Evolutionary conservation across 2,888 invertebrate genomes (phyloP).

Genomic region (Reticulitermes lucifugus): DNA sequence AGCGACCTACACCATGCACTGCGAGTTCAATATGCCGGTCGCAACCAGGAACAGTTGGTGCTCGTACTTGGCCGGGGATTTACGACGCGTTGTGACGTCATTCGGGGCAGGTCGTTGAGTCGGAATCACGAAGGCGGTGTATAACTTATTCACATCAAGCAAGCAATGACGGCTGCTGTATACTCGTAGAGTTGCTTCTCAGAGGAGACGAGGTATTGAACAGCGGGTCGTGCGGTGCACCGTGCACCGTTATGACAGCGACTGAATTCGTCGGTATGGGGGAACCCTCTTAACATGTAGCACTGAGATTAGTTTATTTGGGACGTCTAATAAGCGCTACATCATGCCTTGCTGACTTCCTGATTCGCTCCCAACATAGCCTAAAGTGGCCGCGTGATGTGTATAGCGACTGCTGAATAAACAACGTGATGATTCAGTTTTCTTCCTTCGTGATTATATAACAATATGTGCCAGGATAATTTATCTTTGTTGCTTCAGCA

Average conservation of each 20-base stretch:
- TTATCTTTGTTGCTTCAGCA: background rate
- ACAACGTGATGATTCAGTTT: background rate
- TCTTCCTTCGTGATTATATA: background rate
- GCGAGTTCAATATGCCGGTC: background rate
- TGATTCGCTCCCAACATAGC: background rate
- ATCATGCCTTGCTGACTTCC: background rate
- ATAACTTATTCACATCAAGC: background rate
- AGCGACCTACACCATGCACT: slow-evolving; percentile 12
- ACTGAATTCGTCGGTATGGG: background rate
- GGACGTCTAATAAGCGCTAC: background rate
- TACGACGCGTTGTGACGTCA: slow-evolving; percentile 13
- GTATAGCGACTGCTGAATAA: background rate
- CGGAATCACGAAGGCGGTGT: background rate
- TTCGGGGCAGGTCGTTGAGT: background rate
- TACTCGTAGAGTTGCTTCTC: background rate
- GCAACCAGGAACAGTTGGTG: slow-evolving; percentile 6
- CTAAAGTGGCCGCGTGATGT: background rate
- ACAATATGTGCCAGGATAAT: background rate
- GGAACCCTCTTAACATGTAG: background rate
- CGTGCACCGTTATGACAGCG: background rate
- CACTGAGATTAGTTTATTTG: background rate
- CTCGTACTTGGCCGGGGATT: background rate
- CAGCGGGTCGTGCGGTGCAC: background rate
- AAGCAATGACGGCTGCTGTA: background rate
- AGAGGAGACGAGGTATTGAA: background rate